Evolutionary conservation across 1,140 invertebrate species (phyloP), one percentile per base, ranked within the genome.

Genomic region (Berghia stephanieae): DNA sequence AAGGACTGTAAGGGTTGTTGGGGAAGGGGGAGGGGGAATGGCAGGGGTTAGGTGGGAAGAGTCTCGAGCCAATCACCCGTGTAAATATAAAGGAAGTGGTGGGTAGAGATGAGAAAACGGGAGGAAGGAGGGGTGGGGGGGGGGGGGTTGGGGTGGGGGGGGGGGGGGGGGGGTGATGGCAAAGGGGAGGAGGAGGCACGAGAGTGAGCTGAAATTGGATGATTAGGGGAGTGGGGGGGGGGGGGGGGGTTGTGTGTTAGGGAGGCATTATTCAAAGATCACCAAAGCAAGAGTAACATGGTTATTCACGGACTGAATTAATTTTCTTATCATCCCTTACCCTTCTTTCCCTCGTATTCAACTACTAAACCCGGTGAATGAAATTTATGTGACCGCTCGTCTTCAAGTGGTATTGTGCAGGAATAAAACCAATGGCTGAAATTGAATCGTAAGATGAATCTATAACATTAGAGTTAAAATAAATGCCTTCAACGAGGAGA

Each of bases 21-120:
- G n/a, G n/a, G n/a, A n/a, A n/a, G n/a, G n/a, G n/a, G n/a, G n/a
- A n/a, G n/a, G n/a, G n/a, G n/a, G n/a, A n/a, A 24, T n/a, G 34
- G 34, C 38, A 18, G 52, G 34, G 60, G 72, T 42, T 60, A 31
- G 18, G 36, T 8, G 31, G 70, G 27, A 31, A 72, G 55, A 72
- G 36, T 38, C 42, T 24, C 31, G 27, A 24, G 31, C 72, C 60
- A 75, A 75, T 75, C 72, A 57, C 27, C n/a, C 72, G 55, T 75
- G 72, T 42, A 75, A 76, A 76, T 66, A 76, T 42, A 46, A 27
- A 34, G 34, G 42, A 60, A 38, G 44, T 75, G 60, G 44, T 2
- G 72, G 52, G 42, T 75, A 75, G 43, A 63, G 72, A 75, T 44
- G 44, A 75, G 72, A 75, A 42, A 46, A 57, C 4, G 27, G 10